Percentiles rank a stretch among this genome's conserved stretches.
These are phyloP conservation scores for Tineola bisselliella DNA, from an alignment of 2,888 invertebrate species.

Conservation along the genomic window DNA sequence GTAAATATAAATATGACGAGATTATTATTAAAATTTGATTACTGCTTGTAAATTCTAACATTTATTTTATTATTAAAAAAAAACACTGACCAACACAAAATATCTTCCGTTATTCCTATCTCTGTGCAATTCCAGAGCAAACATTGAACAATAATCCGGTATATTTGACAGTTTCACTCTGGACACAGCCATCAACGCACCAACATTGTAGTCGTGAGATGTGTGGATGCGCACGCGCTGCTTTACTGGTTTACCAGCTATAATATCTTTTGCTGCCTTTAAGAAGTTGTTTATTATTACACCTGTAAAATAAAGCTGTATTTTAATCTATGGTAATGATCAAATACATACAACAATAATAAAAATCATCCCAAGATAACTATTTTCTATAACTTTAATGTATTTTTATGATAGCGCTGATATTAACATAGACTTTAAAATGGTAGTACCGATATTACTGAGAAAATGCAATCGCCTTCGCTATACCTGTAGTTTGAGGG, in stretches of 20 bases:
- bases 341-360: too few relatives aligned
- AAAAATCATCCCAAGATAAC: too few relatives aligned
- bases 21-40: too few relatives aligned
- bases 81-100: conserved; percentile 40
- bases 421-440: too few relatives aligned
- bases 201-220: conserved; percentile 54
- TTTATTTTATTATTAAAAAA: neutral
- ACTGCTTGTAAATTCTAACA: too few relatives aligned
- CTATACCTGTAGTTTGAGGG: too few relatives aligned
- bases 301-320: conserved; percentile 26
- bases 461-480: too few relatives aligned
- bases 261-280: conserved; percentile 34
- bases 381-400: too few relatives aligned
- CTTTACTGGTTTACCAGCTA: conserved; percentile 27
- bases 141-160: conserved; percentile 48
- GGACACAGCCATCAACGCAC: conserved; percentile 46
- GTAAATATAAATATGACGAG: too few relatives aligned
- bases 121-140: conserved; percentile 42
- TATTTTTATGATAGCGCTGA: too few relatives aligned
- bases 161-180: conserved; percentile 31
- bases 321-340: neutral
- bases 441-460: too few relatives aligned
- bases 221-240: conserved; percentile 39
- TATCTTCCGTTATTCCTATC: conserved; percentile 31
- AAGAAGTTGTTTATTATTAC: conserved; percentile 43